Evolutionary conservation across 35 echinoderm and acorn worm genomes (phyloP), one percentile per base, ranked within the genome.

Genomic region (Apostichopus californicus): DNA sequence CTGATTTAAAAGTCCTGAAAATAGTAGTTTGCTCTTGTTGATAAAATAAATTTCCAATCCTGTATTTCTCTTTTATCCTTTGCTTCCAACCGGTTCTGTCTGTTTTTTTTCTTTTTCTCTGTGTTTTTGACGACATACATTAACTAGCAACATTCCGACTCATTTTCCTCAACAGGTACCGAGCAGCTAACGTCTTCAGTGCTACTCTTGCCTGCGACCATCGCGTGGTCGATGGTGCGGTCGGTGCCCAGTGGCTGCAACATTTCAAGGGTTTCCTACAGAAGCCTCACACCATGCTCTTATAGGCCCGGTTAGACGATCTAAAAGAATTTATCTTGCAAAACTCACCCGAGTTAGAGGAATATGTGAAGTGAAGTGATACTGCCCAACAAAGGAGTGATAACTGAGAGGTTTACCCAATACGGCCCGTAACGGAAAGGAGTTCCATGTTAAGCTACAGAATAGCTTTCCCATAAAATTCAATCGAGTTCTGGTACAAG

Each of bases 191-290:
- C 23, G 61, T 93, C n/a, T 85, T 96, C 46, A 94, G 91, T 75
- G 97, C 93, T 13, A 98, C 97, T 21, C 93, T 98, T 15, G 90
- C 93, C 58, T 98, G 97, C 89, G 97, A 98, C 75, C 97, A 98
- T 56, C 66, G 97, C 20, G 95, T 96, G 3, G 97, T 96, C 15
- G 94, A 96, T 46, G 94, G 97, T 24, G 97, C 97, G 5, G 97
- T 98, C 10, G 97, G 97, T 7, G 97, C 97, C 5, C 97, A 96
- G 88, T 98, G 97, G 97, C 87, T 98, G 55, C 94, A 98, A 85
- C 95, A 98, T 54, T 98, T 98, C 86, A 98, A 98, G 77, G 93
- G 87, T 21, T 93, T 93, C 54, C 86, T 96, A 25, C 95, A 96
- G 63, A 92, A 93, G 86, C 97, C 97, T 5, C 81, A 98, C 26